A percentile compares a stretch with the other conserved stretches of the same genome.
Evolutionary conservation across 2,797 vertebrate genomes (phyloP).

Genomic region (Tragelaphus oryx): DNA sequence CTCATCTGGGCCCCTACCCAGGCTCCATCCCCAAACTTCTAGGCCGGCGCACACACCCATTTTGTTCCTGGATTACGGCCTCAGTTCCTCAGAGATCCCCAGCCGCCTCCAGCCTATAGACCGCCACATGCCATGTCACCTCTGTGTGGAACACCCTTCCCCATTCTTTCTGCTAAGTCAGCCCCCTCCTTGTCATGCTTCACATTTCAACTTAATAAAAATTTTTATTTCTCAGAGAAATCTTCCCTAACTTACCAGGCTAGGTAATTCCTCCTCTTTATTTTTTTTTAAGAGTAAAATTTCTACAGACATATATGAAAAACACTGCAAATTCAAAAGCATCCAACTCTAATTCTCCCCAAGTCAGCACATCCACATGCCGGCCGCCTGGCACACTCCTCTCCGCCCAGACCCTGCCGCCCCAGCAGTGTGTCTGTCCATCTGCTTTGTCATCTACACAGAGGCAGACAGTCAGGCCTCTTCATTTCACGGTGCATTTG

Average conservation of each 20-base stretch:
- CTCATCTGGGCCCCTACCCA: neutral
- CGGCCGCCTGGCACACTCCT: neutral
- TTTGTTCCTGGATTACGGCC: neutral
- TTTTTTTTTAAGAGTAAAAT: neutral
- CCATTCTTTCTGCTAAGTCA: neutral
- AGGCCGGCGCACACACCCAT: fast-evolving
- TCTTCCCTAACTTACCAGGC: neutral
- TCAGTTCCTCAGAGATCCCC: neutral
- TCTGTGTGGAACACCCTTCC: no score
- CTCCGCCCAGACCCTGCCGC: fast-evolving
- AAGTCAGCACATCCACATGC: neutral
- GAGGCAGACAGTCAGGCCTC: neutral
- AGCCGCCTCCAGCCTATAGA: neutral
- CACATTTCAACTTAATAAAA: neutral
- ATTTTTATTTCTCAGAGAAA: neutral
- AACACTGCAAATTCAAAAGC: neutral
- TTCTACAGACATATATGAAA: neutral
- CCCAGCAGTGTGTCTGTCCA: fast-evolving
- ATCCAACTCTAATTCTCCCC: neutral
- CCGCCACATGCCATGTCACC: fast-evolving
- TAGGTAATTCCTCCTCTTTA: neutral
- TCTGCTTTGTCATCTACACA: neutral
- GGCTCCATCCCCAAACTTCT: neutral
- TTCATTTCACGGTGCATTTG: neutral
- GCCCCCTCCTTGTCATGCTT: neutral